A percentile compares a stretch with the other conserved stretches of the same genome.
Evolutionary conservation across 2,888 invertebrate species (phyloP).

Genomic region (Drosophila histrio): DNA sequence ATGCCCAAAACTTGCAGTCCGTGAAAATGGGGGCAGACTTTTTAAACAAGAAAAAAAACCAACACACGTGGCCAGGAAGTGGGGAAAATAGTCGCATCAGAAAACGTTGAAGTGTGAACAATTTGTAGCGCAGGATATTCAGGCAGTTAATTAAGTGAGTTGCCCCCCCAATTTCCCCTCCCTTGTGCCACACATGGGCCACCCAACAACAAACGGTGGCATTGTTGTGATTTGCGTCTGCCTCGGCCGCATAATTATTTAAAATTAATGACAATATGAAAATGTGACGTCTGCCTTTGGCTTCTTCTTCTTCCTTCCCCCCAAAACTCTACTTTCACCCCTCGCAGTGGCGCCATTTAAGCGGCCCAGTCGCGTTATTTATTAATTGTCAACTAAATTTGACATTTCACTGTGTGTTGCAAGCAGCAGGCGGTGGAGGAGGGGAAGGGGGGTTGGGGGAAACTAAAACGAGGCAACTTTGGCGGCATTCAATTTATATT

Average conservation of each 20-base stretch:
- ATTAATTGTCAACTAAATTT: conserved; percentile 84
- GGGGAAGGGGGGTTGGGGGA: conserved; percentile 8
- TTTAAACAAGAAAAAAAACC: not conserved
- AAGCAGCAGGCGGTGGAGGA: conserved; percentile 32
- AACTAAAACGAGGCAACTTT: conserved; percentile 39
- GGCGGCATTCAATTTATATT: conserved; percentile 75
- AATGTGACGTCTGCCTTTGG: conserved; percentile 37
- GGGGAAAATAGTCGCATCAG: conserved; percentile 20
- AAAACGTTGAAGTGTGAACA: conserved; percentile 81
- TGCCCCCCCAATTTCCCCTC: not conserved
- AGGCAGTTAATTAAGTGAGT: conserved; percentile 73
- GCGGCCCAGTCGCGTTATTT: conserved; percentile 79
- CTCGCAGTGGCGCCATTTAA: conserved; percentile 81
- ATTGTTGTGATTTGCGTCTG: conserved; percentile 70
- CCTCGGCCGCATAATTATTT: conserved; percentile 72
- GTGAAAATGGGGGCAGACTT: conserved; percentile 26
- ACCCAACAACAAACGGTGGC: conserved; percentile 61
- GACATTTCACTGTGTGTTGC: conserved; percentile 82
- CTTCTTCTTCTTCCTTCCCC: not conserved
- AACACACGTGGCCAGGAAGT: conserved; percentile 45
- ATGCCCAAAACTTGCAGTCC: conserved; percentile 51
- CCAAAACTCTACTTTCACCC: not conserved
- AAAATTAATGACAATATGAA: conserved; percentile 78
- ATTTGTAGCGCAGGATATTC: conserved; percentile 68
- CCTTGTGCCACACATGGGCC: conserved; percentile 62